A percentile compares a stretch with the other conserved stretches of the same genome.
These are phyloP conservation scores for Cercopithecus petaurista DNA, from an alignment of 2,797 vertebrate species.

Conservation along the genomic window DNA sequence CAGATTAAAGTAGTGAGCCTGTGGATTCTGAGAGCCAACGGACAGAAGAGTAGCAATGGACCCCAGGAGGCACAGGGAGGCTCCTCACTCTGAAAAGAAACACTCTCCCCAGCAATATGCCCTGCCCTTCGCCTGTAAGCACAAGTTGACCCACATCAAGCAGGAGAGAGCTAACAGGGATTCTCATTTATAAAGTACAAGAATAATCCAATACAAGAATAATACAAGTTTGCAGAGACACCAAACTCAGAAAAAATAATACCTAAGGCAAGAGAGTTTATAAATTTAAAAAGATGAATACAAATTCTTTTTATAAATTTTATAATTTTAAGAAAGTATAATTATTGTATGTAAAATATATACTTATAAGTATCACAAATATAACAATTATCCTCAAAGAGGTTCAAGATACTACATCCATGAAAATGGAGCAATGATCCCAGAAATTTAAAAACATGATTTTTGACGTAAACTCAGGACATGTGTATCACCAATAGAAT, in stretches of 20 bases:
- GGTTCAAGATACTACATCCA: neutral
- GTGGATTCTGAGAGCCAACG: neutral
- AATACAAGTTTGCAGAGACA: neutral
- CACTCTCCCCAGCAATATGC: neutral
- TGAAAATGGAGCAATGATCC: slow-evolving; percentile 27
- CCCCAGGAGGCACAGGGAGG: neutral
- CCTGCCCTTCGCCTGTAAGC: neutral
- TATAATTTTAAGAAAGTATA: slow-evolving; percentile 21
- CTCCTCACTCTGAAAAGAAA: neutral
- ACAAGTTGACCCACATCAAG: neutral
- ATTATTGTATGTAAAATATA: neutral
- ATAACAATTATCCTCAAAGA: neutral
- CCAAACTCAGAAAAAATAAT: neutral
- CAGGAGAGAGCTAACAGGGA: neutral
- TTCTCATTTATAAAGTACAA: neutral
- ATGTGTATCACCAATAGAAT: neutral
- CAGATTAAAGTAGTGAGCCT: neutral
- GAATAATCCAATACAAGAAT: neutral
- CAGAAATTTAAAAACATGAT: neutral
- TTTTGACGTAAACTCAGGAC: neutral
- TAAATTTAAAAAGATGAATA: neutral
- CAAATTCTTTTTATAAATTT: slow-evolving; percentile 39
- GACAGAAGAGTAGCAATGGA: neutral
- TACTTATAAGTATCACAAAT: neutral
- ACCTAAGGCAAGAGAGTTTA: neutral